Conservation (phyloP, 2,888 invertebrate species). For the Teleiodes luculella region DNA sequence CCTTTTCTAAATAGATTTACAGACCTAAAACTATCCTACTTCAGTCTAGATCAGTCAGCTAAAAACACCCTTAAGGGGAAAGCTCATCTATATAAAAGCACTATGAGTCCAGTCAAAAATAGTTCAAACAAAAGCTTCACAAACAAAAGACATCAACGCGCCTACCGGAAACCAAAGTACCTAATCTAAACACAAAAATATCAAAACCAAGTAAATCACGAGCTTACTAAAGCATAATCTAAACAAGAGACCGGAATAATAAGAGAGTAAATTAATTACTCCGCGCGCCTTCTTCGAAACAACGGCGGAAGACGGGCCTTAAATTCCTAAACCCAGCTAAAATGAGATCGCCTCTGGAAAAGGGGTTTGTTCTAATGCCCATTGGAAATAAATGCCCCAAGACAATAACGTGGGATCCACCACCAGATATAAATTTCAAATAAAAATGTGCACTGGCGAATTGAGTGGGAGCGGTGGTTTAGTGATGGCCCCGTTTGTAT, state of each 20-base stretch:
- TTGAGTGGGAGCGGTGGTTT: conserved; percentile 36
- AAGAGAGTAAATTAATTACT: conserved; percentile 75
- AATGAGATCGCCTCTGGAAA: conserved; percentile 73
- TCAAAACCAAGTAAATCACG: not conserved
- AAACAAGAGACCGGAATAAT: conserved; percentile 63
- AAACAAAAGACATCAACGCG: conserved; percentile 1
- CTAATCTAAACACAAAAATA: not conserved
- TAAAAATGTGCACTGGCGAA: conserved; percentile 64
- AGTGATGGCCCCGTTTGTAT: conserved; percentile 29
- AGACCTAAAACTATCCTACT: too few relatives aligned
- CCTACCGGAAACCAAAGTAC: not conserved
- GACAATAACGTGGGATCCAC: conserved; percentile 77
- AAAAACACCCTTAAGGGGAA: too few relatives aligned
- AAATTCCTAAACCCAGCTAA: conserved; percentile 77
- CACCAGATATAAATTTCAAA: conserved; percentile 74
- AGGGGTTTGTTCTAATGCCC: conserved; percentile 78
- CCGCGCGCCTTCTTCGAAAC: conserved; percentile 47
- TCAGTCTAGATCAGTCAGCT: too few relatives aligned
- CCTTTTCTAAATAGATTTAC: too few relatives aligned
- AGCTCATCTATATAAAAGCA: too few relatives aligned
- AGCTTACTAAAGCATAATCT: conserved; percentile 49
- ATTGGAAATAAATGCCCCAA: conserved; percentile 74
- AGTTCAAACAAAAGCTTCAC: not conserved
- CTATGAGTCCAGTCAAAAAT: too few relatives aligned
- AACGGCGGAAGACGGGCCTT: conserved; percentile 58